Evolutionary conservation across 2,888 invertebrate genomes (phyloP), one percentile per base, ranked within the genome.

Genomic region (Helleia helle): DNA sequence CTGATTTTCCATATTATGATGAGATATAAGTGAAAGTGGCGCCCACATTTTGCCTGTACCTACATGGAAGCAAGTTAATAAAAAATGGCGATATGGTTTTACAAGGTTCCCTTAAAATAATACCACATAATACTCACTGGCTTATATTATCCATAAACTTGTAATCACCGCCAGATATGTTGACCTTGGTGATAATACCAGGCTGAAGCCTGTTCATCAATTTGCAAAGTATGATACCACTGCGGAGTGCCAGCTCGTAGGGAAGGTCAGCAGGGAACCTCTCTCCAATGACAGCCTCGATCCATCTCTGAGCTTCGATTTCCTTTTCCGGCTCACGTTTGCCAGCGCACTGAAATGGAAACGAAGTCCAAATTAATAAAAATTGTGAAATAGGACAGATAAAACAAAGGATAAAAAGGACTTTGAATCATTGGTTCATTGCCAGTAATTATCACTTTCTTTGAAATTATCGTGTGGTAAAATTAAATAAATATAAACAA

Each of bases 91-190:
- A 18, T 18, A 3, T 26, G n/a, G 26, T 9, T 3, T 26, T 18
- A n/a, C 18, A 18, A 4, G 18, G 6, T 18, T 6, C 18, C 3
- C 6, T 6, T n/a, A 26, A 27, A n/a, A n/a, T n/a, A n/a, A n/a
- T n/a, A n/a, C n/a, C n/a, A 18, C 25, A 28, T 24, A 13, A 15
- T 43, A 89, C 92, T 87, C 70, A 97, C 93, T 93, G 93, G 75
- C 89, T 93, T 46, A 97, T 92, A 67, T 97, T 97, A 66, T 97
- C 97, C 96, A 97, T 97, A 88, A 94, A 92, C 67, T 96, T 97
- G 86, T 97, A 97, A 61, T 96, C 96, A 3, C 95, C 95, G 4
- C 93, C 93, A 1, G 90, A 89, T 15, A 90, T 87, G 75, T 96
- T 95, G 62, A 97, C 90, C 71, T 93, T 95, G 50, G 90, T 87